These are phyloP conservation scores for Enteromius viviparus DNA, from an alignment of 2,797 vertebrate genomes.

Conservation along the genomic window DNA sequence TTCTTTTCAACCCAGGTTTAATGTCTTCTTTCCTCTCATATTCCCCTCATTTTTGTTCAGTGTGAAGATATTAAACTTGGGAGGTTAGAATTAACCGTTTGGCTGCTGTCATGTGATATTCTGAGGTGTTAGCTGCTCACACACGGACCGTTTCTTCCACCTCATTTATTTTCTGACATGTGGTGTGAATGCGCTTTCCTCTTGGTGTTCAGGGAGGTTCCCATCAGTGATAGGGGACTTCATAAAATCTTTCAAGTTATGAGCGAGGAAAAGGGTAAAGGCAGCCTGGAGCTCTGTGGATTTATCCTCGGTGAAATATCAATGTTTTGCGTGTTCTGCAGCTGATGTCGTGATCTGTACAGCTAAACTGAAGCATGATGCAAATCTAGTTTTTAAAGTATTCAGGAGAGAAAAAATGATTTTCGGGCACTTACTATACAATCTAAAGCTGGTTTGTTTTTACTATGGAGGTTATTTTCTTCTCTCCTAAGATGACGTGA, in stretches of 20 bases:
- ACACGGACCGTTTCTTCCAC: background rate
- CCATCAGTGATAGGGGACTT: constrained; percentile 36
- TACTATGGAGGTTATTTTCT: background rate
- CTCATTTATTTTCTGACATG: constrained; percentile 28
- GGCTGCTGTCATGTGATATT: constrained; percentile 9
- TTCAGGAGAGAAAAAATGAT: background rate
- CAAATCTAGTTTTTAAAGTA: constrained; percentile 22
- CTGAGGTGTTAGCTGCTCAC: constrained; percentile 1
- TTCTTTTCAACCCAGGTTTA: background rate
- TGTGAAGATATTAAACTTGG: constrained; percentile 25
- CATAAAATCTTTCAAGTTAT: constrained; percentile 41
- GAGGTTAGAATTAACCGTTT: constrained; percentile 20
- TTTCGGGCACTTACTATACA: background rate
- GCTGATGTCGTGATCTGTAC: background rate
- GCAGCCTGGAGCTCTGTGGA: constrained; percentile 34
- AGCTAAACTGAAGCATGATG: background rate
- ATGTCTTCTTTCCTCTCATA: constrained; percentile 2
- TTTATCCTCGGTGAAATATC: constrained; percentile 18
- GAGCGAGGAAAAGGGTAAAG: constrained; percentile 27
- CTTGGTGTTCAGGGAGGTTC: constrained; percentile 21
- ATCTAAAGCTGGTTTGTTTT: constrained; percentile 15
- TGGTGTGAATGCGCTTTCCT: constrained; percentile 9
- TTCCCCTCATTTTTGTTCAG: background rate
- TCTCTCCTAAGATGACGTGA: constrained; percentile 7
- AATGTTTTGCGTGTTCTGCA: constrained; percentile 5